phyloP scores from a whole-genome alignment of 2,888 invertebrate species.

The Agrotis ipsilon region DNA sequence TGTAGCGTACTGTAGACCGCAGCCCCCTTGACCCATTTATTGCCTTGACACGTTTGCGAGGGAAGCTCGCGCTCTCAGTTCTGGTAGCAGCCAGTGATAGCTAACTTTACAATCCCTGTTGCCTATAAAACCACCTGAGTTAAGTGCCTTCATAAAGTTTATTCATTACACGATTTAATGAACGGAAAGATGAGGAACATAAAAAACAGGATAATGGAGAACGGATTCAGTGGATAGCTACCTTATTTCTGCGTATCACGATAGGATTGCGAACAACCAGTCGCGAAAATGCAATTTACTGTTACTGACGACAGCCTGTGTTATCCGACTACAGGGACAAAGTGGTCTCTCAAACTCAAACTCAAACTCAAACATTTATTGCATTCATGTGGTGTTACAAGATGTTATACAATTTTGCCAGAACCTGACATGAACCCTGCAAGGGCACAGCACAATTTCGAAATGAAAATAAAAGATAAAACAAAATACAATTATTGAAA shows the following conservation, averaged over 20 bases:
- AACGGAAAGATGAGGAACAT: slow-evolving; percentile 27
- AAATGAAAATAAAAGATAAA: too few species aligned
- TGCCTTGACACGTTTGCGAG: slow-evolving; percentile 78
- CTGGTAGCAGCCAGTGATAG: slow-evolving; percentile 38
- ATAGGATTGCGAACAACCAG: too few species aligned
- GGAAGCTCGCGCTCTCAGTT: slow-evolving; percentile 51
- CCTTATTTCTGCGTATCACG: slow-evolving; percentile 1
- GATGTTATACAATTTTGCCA: too few species aligned
- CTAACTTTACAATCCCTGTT: slow-evolving; percentile 63
- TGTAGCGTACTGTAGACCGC: slow-evolving; percentile 60
- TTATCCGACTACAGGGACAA: too few species aligned
- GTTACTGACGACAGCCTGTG: too few species aligned
- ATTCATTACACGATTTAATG: slow-evolving; percentile 52
- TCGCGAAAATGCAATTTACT: too few species aligned
- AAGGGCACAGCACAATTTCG: too few species aligned
- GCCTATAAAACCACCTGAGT: slow-evolving; percentile 60
- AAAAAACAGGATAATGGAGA: slow-evolving; percentile 20
- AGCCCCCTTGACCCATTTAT: slow-evolving; percentile 78
- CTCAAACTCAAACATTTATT: too few species aligned
- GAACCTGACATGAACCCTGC: too few species aligned
- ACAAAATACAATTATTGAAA: too few species aligned
- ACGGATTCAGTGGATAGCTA: not conserved
- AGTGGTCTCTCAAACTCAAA: too few species aligned
- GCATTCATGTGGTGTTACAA: too few species aligned
- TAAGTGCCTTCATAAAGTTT: slow-evolving; percentile 49